phyloP scores from a whole-genome alignment of 2,797 vertebrate genomes.

The Danio choprae region DNA sequence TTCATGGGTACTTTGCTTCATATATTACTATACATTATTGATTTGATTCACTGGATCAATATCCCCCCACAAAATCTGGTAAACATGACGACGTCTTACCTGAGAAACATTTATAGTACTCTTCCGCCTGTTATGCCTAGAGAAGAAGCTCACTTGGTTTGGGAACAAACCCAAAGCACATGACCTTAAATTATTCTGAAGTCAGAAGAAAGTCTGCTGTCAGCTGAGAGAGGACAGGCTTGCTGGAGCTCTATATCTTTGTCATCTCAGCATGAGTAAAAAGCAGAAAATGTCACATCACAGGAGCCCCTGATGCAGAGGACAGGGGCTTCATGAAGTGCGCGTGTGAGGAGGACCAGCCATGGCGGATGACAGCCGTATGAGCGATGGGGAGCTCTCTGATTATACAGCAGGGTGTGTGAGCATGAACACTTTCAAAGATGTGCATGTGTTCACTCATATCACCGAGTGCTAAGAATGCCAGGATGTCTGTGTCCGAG shows the following conservation, averaged over 20 bases:
- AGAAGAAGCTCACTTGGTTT: neutral
- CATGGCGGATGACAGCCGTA: slow-evolving; percentile 38
- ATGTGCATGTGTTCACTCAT: slow-evolving; percentile 33
- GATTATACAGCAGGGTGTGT: slow-evolving; percentile 51
- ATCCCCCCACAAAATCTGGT: neutral
- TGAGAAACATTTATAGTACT: neutral
- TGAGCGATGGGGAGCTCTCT: slow-evolving; percentile 52
- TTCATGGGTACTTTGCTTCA: neutral
- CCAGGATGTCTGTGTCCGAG: slow-evolving; percentile 34
- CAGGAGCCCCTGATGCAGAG: slow-evolving; percentile 11
- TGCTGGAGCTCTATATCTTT: slow-evolving; percentile 28
- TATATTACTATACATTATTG: neutral
- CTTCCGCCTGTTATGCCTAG: neutral
- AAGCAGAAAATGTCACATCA: slow-evolving; percentile 44
- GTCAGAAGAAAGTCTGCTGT: slow-evolving; percentile 17
- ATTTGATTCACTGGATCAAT: neutral
- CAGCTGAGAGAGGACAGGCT: slow-evolving; percentile 18
- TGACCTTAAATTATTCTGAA: slow-evolving; percentile 25
- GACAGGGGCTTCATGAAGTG: slow-evolving; percentile 42
- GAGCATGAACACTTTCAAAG: slow-evolving; percentile 28
- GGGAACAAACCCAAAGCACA: neutral
- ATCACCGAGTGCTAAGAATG: slow-evolving; percentile 38
- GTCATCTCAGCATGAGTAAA: slow-evolving; percentile 42
- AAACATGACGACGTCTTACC: neutral
- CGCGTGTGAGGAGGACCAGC: slow-evolving; percentile 33